Conservation (phyloP, 2,888 invertebrate genomes). For the Mesoligia furuncula region DNA sequence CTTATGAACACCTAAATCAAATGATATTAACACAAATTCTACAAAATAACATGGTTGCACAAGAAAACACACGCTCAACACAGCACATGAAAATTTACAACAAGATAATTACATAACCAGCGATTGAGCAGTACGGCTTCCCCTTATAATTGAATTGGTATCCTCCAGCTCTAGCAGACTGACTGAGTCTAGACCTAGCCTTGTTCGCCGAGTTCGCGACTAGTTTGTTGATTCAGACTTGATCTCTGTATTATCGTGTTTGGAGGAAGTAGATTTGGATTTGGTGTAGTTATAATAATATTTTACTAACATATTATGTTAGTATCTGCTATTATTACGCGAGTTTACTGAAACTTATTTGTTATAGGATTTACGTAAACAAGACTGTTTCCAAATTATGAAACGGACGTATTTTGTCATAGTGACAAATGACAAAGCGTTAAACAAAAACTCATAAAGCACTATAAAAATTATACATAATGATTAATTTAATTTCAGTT, state of each 20-base stretch:
- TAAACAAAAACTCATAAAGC: background rate
- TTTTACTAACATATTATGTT: too few species aligned
- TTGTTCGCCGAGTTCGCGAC: background rate
- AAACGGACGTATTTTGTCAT: background rate
- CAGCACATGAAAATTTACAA: conserved; percentile 52
- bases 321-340: background rate
- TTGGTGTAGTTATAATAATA: background rate
- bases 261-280: conserved; percentile 2
- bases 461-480: background rate
- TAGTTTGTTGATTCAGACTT: conserved; percentile 34
- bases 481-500: background rate
- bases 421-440: background rate
- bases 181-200: conserved; percentile 27
- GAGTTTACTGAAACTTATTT: background rate
- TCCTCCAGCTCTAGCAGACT: conserved; percentile 25
- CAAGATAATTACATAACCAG: conserved; percentile 52
- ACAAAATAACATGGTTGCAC: background rate
- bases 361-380: background rate
- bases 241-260: conserved; percentile 32
- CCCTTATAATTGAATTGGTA: conserved; percentile 66
- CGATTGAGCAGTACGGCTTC: conserved; percentile 64
- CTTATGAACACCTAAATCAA: background rate
- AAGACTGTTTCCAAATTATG: background rate
- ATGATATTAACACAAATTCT: background rate
- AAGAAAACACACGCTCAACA: background rate